phyloP scores from a whole-genome alignment of 2,888 invertebrate genomes.

The Keiferia lycopersicella region DNA sequence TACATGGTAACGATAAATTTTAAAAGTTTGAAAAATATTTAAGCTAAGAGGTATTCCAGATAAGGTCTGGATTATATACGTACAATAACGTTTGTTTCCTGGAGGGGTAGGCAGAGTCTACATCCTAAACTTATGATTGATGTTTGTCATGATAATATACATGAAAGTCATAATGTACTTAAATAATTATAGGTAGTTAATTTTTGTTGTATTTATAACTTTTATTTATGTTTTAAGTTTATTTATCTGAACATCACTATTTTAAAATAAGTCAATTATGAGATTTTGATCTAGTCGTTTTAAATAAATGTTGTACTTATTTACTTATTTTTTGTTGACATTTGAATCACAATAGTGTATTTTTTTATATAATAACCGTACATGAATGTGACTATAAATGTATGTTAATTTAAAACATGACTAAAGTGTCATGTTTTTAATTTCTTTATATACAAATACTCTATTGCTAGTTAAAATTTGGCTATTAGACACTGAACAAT shows the following conservation, averaged over 20 bases:
- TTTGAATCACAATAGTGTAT: not conserved
- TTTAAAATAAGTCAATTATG: conserved; percentile 60
- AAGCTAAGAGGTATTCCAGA: conserved; percentile 1
- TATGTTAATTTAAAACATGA: too few relatives aligned
- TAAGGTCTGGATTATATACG: too few relatives aligned
- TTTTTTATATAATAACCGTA: not conserved
- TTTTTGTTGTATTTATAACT: not conserved
- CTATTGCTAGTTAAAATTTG: not conserved
- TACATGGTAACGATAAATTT: conserved; percentile 7
- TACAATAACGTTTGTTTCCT: too few relatives aligned
- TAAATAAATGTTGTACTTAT: conserved; percentile 53
- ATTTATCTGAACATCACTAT: conserved; percentile 1
- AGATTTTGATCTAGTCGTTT: conserved; percentile 70
- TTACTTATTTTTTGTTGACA: conserved; percentile 15
- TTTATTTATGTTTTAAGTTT: not conserved
- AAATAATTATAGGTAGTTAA: not conserved
- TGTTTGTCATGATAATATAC: too few relatives aligned
- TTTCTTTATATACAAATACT: not conserved
- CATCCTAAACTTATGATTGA: too few relatives aligned
- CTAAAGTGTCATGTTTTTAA: too few relatives aligned
- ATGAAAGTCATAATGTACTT: conserved; percentile 2
- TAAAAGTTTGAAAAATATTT: conserved; percentile 2
- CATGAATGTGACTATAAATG: too few relatives aligned
- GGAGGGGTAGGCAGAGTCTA: too few relatives aligned
- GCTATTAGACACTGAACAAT: conserved; percentile 4